A percentile compares a stretch with the other conserved stretches of the same genome.
phyloP scores from a whole-genome alignment of 2,888 invertebrate genomes.

The Nemapogon koenigi region DNA sequence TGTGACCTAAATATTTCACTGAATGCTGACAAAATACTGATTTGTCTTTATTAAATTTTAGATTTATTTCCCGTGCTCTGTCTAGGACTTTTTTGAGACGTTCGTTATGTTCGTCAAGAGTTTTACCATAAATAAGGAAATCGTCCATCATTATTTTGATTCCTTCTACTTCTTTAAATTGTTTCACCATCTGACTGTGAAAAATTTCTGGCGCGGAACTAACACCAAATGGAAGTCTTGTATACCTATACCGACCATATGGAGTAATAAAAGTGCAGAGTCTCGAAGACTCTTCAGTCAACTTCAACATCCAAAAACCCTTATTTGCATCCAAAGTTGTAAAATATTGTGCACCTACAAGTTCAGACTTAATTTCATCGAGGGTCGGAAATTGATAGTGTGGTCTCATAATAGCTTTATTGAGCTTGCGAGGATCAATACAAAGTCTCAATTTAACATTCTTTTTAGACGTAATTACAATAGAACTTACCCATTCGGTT shows the following conservation, averaged over 20 bases:
- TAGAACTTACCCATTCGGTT: slow-evolving; percentile 17
- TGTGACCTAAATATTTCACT: slow-evolving; percentile 17
- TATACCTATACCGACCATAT: slow-evolving; percentile 16
- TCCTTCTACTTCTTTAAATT: slow-evolving; percentile 14
- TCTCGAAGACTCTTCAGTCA: slow-evolving; percentile 13
- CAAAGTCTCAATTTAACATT: slow-evolving; percentile 18
- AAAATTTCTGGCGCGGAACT: slow-evolving; percentile 18
- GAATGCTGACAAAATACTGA: slow-evolving; percentile 11
- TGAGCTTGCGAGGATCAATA: slow-evolving; percentile 19
- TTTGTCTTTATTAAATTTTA: slow-evolving; percentile 18
- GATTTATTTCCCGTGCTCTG: slow-evolving; percentile 13
- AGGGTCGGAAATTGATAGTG: slow-evolving; percentile 19
- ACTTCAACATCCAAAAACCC: slow-evolving; percentile 17
- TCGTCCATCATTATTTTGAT: slow-evolving; percentile 18
- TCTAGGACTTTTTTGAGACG: neutral
- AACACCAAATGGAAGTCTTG: slow-evolving; percentile 17
- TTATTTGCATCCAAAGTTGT: slow-evolving; percentile 18
- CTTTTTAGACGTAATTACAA: slow-evolving; percentile 16
- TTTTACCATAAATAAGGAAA: slow-evolving; percentile 15
- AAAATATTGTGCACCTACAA: slow-evolving; percentile 16
- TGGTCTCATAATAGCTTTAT: slow-evolving; percentile 16
- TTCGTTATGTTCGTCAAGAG: slow-evolving; percentile 10
- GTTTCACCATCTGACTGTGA: slow-evolving; percentile 16
- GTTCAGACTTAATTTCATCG: slow-evolving; percentile 16
- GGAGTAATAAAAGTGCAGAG: slow-evolving; percentile 20